Evolutionary conservation across 2,113 vertebrate genomes (phyloP), one percentile per base, ranked within the genome.

Genomic region (Mesitornis unicolor): DNA sequence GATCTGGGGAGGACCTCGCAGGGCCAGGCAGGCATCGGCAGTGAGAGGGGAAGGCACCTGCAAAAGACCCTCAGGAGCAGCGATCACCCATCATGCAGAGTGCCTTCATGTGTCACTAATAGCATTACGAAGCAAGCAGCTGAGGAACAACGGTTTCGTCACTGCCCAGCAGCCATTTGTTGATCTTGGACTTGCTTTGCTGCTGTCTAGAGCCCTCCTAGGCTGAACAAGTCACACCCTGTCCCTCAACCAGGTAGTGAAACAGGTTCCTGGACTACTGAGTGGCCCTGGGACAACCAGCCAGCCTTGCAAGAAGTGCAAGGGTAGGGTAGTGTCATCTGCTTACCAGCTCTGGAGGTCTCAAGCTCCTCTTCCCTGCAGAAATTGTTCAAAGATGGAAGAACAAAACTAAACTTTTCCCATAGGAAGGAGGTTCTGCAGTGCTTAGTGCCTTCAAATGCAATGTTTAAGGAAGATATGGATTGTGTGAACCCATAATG

Each of bases 231-330:
- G 35, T 90, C 3, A 2, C 48, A 54, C n/a, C 19, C n/a, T 45
- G 20, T 35, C 6, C 31, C 10, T 16, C n/a, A 4, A 13, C 43
- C 15, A 60, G 16, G 4, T 33, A 22, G 35, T 11, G 40, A 38
- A 84, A 48, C 13, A 35, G 59, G 47, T 64, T 90, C 50, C 76
- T 77, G 54, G 53, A 7, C 18, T 59, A 29, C 38, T 47, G 11
- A 47, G n/a, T 65, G 42, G 15, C 42, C 45, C 5, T 3, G 10
- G 74, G 7, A 51, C 26, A 59, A 74, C 42, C 7, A 67, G 16
- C 31, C 11, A 7, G 16, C 22, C 35, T 17, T 0, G 1, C 0
- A 2, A 51, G 42, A 71, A 77, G 43, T 0, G 0, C 26, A 61
- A 36, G 17, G 16, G 8, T 11, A 33, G 13, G 8, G 9, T 12